Base-by-base conservation (phyloP, 2,113 vertebrate genomes). In the Microcebus murinus region DNA sequence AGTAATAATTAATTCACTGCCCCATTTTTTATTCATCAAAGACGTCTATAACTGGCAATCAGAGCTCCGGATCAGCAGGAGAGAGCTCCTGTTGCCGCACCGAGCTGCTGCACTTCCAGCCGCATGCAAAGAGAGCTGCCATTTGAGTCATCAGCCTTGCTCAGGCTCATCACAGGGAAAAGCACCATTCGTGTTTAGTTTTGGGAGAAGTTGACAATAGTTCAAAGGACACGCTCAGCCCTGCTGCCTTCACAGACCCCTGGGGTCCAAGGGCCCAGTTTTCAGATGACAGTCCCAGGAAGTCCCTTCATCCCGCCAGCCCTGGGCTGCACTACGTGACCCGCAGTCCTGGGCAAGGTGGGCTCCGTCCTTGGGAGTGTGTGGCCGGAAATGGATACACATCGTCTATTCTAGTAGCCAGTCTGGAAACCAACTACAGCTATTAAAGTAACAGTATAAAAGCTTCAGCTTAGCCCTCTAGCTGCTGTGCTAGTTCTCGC, bases 21-120 rank as follows among this genome's bases (percentile, higher is more conserved):
- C 95, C 95, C 96, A 96, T 97, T 96, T 97, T 97, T 98, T 95
- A 97, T 97, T 97, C 95, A 85, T 97, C 96, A 97, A 96, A 97
- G 93, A 83, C 8, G 3, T 87, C 94, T 87, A 11, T 55, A 65
- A 85, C 96, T 94, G 97, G 96, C 94, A 71, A 92, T 96, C 95
- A 93, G 96, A 36, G 42, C 79, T 89, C 34, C 93, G 13, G 96
- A 96, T 70, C 97, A 92, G 83, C 90, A 8, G 96, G 92, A 52
- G 59, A 45, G 31, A 29, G 0, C 13, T 34, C 5, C 0, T 3
- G 52, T 50, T n/a, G 73, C 93, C n/a, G 42, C 34, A 6, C 65
- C 10, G 82, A 48, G 80, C 17, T 18, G 82, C 55, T n/a, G 68
- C 29, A 13, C 59, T 77, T 73, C 42, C 93, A 92, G 92, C 74